Conservation (phyloP, 2,113 vertebrate species). For the Fregata magnificens region DNA sequence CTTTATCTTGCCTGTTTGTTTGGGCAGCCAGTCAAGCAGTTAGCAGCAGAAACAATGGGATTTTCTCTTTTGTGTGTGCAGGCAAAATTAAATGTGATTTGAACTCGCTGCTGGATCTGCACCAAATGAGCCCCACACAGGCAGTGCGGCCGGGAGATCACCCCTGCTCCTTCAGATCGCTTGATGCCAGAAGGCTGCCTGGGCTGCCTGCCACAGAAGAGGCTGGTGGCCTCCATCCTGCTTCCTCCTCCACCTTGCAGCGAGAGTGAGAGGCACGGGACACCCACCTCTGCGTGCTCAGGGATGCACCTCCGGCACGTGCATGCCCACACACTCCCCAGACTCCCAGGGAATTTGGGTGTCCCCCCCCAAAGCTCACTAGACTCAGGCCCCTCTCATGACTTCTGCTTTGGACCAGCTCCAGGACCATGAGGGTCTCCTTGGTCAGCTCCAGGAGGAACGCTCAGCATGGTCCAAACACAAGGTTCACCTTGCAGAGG, state of each 20-base stretch:
- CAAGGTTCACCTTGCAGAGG: neutral
- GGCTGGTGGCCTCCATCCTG: neutral
- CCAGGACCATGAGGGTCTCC: neutral
- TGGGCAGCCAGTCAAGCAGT: constrained; percentile 37
- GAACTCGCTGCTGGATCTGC: neutral
- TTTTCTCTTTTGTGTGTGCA: neutral
- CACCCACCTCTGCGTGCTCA: neutral
- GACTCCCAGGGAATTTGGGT: neutral
- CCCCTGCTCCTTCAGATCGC: rapidly evolving
- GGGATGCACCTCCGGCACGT: neutral
- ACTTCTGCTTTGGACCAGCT: neutral
- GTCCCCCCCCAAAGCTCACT: neutral
- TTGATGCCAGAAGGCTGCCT: neutral
- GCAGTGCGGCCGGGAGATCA: rapidly evolving
- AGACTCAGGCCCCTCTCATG: neutral
- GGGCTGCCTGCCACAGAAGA: neutral
- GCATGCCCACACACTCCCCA: rapidly evolving
- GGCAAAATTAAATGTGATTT: constrained; percentile 48
- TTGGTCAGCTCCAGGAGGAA: neutral
- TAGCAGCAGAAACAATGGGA: constrained; percentile 2
- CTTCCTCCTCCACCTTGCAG: neutral
- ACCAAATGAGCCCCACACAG: constrained; percentile 1
- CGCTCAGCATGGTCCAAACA: rapidly evolving
- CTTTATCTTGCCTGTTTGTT: constrained; percentile 41
- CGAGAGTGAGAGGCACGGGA: rapidly evolving